Conservation (phyloP, 2,797 vertebrate species). For the Oreortyx pictus region DNA sequence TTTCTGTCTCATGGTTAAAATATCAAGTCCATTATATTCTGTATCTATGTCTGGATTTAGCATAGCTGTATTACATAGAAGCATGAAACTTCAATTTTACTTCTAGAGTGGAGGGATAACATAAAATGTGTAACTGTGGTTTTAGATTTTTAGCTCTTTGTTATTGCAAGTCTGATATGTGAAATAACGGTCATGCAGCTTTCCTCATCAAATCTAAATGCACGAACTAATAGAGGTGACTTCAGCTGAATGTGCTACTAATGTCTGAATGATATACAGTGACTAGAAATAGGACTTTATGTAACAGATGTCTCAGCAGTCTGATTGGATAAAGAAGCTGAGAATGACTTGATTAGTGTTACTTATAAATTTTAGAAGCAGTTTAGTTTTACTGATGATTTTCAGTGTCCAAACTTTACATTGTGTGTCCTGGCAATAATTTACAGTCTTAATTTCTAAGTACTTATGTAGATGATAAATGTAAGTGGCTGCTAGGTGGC, state of each 20-base stretch:
- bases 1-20: slow-evolving; percentile 27
- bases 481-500: background rate
- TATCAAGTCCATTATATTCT: slow-evolving; percentile 11
- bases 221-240: background rate
- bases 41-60: background rate
- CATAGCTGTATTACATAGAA: background rate
- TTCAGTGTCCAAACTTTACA: background rate
- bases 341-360: background rate
- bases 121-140: background rate
- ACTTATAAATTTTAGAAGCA: background rate
- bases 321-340: background rate
- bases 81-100: background rate
- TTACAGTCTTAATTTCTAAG: slow-evolving; percentile 31
- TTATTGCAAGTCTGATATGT: background rate
- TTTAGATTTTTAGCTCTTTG: background rate
- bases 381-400: background rate
- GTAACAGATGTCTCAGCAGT: background rate
- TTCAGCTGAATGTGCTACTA: background rate
- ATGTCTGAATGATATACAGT: background rate
- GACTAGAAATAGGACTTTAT: background rate
- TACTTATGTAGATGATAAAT: slow-evolving; percentile 13
- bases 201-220: background rate
- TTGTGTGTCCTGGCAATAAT: background rate
- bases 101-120: background rate
- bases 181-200: background rate